Conservation (phyloP, 2,888 invertebrate genomes). For the Eupithecia insigniata region DNA sequence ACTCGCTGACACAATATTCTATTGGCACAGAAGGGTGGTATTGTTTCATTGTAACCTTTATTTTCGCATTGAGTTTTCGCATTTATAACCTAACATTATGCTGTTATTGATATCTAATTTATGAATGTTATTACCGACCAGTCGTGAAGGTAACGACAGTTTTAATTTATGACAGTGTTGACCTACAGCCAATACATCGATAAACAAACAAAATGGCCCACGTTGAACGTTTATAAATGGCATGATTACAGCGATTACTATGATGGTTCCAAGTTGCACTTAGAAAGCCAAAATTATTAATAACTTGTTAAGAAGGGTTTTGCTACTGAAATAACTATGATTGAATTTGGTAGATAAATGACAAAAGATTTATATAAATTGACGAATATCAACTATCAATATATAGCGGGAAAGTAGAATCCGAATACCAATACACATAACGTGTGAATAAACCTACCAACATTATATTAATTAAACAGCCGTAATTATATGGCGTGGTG, state of each 20-base stretch:
- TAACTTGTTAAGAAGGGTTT: background rate
- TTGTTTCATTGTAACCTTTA: slow-evolving; percentile 56
- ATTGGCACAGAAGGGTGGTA: slow-evolving; percentile 74
- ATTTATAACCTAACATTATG: slow-evolving; percentile 27
- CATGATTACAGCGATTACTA: slow-evolving; percentile 66
- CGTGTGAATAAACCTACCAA: slow-evolving; percentile 71
- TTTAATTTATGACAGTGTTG: slow-evolving; percentile 38
- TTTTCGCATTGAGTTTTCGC: slow-evolving; percentile 34
- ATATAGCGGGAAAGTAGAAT: slow-evolving; percentile 49
- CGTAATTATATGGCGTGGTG: slow-evolving; percentile 62
- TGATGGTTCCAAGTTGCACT: background rate
- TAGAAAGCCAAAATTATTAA: background rate
- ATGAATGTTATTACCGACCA: slow-evolving; percentile 29
- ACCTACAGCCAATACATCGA: slow-evolving; percentile 32
- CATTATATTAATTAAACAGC: slow-evolving; percentile 62
- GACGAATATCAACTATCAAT: background rate
- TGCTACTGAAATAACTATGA: background rate
- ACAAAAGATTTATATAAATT: background rate
- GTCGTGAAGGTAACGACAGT: slow-evolving; percentile 33
- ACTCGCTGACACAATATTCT: slow-evolving; percentile 72
- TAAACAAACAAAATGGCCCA: slow-evolving; percentile 35
- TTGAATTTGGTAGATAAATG: background rate
- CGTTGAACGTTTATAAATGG: slow-evolving; percentile 61
- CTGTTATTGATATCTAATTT: slow-evolving; percentile 28
- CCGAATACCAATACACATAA: slow-evolving; percentile 59